A percentile compares a stretch with the other conserved stretches of the same genome.
Conservation (phyloP, 2,888 invertebrate genomes). For the Agrotis clavis region DNA sequence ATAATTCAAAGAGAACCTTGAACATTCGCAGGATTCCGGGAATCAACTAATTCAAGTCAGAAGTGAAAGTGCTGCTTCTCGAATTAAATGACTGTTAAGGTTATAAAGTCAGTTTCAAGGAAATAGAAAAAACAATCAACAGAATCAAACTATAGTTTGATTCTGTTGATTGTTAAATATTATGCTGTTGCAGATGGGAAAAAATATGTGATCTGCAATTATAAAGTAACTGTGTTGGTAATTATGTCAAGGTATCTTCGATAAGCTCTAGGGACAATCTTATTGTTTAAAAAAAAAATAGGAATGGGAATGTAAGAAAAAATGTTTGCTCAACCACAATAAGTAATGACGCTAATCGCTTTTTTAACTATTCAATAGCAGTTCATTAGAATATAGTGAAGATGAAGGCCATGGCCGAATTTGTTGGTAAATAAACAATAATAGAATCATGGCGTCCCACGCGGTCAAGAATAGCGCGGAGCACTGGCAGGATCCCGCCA, state of each 20-base stretch:
- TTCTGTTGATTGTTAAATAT: too few species aligned
- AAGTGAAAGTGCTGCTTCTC: neutral
- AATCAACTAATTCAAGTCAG: neutral
- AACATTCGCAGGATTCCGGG: constrained; percentile 2
- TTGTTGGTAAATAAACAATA: constrained; percentile 38
- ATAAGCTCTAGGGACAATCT: too few species aligned
- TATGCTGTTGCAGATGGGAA: neutral
- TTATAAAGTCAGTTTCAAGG: neutral
- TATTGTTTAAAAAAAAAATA: too few species aligned
- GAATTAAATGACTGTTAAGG: neutral
- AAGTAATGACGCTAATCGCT: neutral
- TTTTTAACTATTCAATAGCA: neutral
- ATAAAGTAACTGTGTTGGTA: too few species aligned
- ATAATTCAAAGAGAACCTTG: neutral
- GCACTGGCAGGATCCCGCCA: constrained; percentile 55
- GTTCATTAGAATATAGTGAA: neutral
- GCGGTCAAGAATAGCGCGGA: constrained; percentile 46
- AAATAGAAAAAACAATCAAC: neutral
- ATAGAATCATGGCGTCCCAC: constrained; percentile 23
- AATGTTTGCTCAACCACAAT: too few species aligned
- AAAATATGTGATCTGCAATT: too few species aligned
- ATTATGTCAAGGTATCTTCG: too few species aligned
- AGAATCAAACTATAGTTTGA: neutral
- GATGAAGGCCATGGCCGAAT: constrained; percentile 4
- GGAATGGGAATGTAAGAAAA: neutral